Base-by-base conservation (phyloP, 2,797 vertebrate genomes). In the Poecilia wingei region DNA sequence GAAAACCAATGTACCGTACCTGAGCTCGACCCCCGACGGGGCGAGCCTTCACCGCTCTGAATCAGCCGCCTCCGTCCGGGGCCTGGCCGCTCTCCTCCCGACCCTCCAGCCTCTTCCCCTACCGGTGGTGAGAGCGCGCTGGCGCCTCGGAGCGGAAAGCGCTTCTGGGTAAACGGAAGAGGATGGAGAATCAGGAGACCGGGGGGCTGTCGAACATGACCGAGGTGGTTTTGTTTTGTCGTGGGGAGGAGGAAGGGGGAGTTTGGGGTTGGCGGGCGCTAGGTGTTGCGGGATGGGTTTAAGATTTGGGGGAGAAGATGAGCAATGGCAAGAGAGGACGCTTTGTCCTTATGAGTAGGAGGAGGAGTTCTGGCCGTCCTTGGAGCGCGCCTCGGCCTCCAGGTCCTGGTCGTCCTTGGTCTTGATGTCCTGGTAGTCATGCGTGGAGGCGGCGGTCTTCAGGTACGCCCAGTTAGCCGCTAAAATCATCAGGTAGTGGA, bases 401-500 rank as follows among this genome's bases (percentile, higher is more conserved):
- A 99, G 96, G 81, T 99, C 98, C 91, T 97, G 97, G 92, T 99
- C 98, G 87, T 99, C 98, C 96, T 98, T 98, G 95, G 97, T 97
- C 97, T 98, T 99, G 96, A 98, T 98, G 97, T 98, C 98, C 87
- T 99, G 98, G 96, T 99, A 99, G 92, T 96, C 97, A 94, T 99
- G 98, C 91, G 97, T 98, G 96, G 97, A 97, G 92, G 97, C 97
- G 1, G 97, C 97, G 81, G 97, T 97, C 97, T 97, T 99, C 96
- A 99, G 97, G 95, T 99, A 99, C 93, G 97, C 98, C 98, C 98
- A 99, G 96, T 99, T 99, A 93, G 98, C 98, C 78, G 97, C 96
- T 95, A 99, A 92, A 94, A 99, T 98, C 98, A 99, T 99, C 96
- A 99, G 96, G 95, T 98, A 99, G 96, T 99, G 98, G 94, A 99